phyloP scores from a whole-genome alignment of 2,888 invertebrate genomes.

The Ischnus inquisitorius region DNA sequence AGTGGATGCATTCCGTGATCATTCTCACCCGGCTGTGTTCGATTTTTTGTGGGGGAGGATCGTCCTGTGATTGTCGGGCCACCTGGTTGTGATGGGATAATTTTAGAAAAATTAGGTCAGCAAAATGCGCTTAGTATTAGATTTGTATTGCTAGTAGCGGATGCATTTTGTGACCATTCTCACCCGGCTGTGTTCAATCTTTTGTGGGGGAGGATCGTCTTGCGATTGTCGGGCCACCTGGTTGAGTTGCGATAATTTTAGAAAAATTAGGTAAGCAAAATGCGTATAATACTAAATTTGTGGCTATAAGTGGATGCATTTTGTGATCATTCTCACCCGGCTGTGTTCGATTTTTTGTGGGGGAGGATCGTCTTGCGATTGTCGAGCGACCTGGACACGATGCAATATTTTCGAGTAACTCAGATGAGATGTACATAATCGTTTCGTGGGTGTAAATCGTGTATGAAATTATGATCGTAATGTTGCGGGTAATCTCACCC shows the following conservation, averaged over 20 bases:
- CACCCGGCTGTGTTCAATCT: slow-evolving; percentile 36
- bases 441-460: neutral
- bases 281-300: too few relatives aligned
- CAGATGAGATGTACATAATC: too few relatives aligned
- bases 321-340: too few relatives aligned
- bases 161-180: slow-evolving; percentile 5
- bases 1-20: neutral
- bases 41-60: neutral
- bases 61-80: neutral
- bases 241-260: too few relatives aligned
- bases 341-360: too few relatives aligned
- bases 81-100: neutral
- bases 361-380: neutral
- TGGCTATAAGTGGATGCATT: neutral
- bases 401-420: too few relatives aligned
- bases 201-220: neutral
- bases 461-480: neutral
- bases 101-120: too few relatives aligned
- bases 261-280: too few relatives aligned
- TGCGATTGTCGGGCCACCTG: neutral
- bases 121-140: too few relatives aligned
- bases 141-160: neutral
- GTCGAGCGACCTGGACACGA: neutral
- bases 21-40: slow-evolving; percentile 48
- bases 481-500: slow-evolving; percentile 35